Conservation (phyloP, 2,113 vertebrate genomes). For the Willisornis vidua region DNA sequence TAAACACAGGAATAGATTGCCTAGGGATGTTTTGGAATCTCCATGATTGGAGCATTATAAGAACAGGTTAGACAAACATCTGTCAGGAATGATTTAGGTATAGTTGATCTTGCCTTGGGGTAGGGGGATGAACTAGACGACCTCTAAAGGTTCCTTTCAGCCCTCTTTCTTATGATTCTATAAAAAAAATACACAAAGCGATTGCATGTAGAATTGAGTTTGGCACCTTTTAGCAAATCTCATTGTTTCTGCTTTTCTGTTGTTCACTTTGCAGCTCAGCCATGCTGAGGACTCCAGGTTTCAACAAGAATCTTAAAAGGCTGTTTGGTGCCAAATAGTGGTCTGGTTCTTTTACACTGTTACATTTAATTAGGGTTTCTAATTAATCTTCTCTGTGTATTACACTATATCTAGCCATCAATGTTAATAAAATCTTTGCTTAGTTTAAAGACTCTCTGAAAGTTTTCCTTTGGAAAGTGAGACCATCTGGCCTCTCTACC, state of each 20-base stretch:
- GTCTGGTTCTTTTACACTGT: slow-evolving; percentile 44
- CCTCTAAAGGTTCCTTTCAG: slow-evolving; percentile 61
- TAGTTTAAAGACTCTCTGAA: slow-evolving; percentile 64
- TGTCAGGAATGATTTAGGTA: slow-evolving; percentile 69
- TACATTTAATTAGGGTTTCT: slow-evolving; percentile 69
- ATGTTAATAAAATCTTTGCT: slow-evolving; percentile 72
- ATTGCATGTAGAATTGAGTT: slow-evolving; percentile 12
- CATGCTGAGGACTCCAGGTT: not conserved
- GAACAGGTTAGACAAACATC: slow-evolving; percentile 70
- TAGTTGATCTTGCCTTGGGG: slow-evolving; percentile 61
- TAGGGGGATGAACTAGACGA: slow-evolving; percentile 43
- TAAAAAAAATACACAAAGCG: not conserved
- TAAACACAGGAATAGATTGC: slow-evolving; percentile 36
- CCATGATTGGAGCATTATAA: slow-evolving; percentile 38
- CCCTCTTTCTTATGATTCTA: slow-evolving; percentile 2
- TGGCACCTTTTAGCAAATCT: slow-evolving; percentile 36
- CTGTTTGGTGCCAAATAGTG: slow-evolving; percentile 46
- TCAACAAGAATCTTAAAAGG: slow-evolving; percentile 25
- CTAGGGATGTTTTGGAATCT: slow-evolving; percentile 54
- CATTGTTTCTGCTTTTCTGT: slow-evolving; percentile 27
- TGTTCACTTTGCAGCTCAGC: not conserved
- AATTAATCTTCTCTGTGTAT: slow-evolving; percentile 71
- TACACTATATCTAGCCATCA: slow-evolving; percentile 57
- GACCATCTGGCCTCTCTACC: slow-evolving; percentile 68
- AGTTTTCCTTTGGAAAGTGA: slow-evolving; percentile 69